Base-by-base conservation (phyloP, 2,888 invertebrate genomes). In the Zaprionus lineosus region DNA sequence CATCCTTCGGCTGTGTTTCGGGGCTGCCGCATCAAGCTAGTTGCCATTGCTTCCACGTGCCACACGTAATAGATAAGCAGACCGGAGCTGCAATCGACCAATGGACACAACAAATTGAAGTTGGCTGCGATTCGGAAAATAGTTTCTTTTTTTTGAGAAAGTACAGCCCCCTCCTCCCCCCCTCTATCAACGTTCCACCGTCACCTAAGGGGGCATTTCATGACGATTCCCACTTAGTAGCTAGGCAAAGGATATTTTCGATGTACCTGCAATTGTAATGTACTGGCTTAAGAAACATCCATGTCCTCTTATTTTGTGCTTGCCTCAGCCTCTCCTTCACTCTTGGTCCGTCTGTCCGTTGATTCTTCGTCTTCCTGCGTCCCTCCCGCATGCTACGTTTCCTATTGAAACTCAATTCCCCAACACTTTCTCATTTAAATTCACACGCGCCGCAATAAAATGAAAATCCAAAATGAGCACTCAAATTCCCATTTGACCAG, bases 401-500 rank as follows among this genome's bases (percentile, higher is more conserved):
- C 8, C 2, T 4, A 15, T 2, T 21, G 16, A 18, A 52, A 44
- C 29, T 28, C 46, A 43, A 58, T 56, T n/a, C n/a, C n/a, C 28
- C 18, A 2, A 16, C 18, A 39, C 8, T 39, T 34, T 34, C 52
- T 61, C 69, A 70, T 66, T 70, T 65, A 55, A 61, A 70, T 70
- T 58, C 61, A 56, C 70, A 70, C 61, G 65, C 65, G 39, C 50
- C 51, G 57, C 57, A 53, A 44, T 58, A 55, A 70, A 69, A 59
- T 66, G 62, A 56, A 56, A 56, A 48, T 41, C 48, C 21, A 43
- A 65, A 60, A 52, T 57, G 48, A 50, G 59, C 69, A 69, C 64
- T 60, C 60, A 64, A 52, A 40, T 16, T 43, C 33, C 28, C 12
- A 29, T 18, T 15, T 11, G 19, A 16, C n/a, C 9, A 18, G 5